These are phyloP conservation scores for Trissolcus basalis DNA, from an alignment of 1,140 invertebrate species.

Conservation along the genomic window DNA sequence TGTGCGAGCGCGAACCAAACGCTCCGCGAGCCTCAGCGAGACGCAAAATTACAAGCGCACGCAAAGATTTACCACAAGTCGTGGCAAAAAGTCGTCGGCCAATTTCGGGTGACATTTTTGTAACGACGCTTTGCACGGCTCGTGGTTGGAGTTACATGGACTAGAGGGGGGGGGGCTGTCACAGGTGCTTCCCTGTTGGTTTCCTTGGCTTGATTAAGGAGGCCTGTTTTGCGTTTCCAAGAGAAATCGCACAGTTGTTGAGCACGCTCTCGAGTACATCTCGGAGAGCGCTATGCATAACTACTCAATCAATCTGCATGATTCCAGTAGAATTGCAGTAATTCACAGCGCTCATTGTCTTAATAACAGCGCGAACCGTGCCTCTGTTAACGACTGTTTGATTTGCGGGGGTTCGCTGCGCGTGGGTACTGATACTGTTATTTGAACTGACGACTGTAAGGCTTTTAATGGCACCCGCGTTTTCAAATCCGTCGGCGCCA, in stretches of 20 bases:
- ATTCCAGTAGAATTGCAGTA: constrained; percentile 14
- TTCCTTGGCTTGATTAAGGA: too few species aligned
- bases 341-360: constrained; percentile 39
- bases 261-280: too few species aligned
- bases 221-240: too few species aligned
- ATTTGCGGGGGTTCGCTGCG: background rate
- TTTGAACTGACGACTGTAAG: background rate
- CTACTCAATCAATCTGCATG: constrained; percentile 41
- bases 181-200: too few species aligned
- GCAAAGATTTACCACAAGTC: background rate
- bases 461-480: background rate
- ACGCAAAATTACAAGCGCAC: constrained; percentile 21
- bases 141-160: too few species aligned
- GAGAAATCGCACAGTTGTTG: too few species aligned
- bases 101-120: too few species aligned
- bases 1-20: constrained; percentile 8
- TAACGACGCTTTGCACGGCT: too few species aligned
- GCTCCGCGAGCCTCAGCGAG: constrained; percentile 21
- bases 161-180: too few species aligned
- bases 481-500: background rate
- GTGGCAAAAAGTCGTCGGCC: too few species aligned
- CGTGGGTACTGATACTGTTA: background rate
- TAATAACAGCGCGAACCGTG: constrained; percentile 23
- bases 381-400: background rate
- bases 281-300: constrained; percentile 1